A percentile compares a stretch with the other conserved stretches of the same genome.
phyloP scores from a whole-genome alignment of 2,113 vertebrate genomes.

The Anhinga rufa region DNA sequence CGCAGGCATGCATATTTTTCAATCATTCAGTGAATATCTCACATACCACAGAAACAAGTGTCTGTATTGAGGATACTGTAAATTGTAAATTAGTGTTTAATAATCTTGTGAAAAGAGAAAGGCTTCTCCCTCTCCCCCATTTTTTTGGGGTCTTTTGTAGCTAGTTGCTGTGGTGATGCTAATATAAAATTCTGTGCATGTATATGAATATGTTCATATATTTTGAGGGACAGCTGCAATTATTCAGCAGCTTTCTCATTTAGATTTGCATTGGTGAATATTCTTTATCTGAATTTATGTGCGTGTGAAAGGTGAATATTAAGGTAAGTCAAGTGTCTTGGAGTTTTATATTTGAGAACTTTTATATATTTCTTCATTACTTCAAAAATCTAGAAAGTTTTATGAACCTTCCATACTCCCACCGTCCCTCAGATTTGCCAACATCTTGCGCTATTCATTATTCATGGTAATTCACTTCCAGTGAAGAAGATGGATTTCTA shows the following conservation, averaged over 20 bases:
- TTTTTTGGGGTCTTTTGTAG: neutral
- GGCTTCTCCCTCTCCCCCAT: accelerated
- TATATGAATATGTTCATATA: neutral
- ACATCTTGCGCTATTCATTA: neutral
- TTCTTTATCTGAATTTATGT: neutral
- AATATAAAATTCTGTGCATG: neutral
- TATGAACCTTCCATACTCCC: neutral
- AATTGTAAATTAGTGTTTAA: neutral
- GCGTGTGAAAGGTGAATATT: neutral
- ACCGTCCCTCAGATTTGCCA: accelerated
- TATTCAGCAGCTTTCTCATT: neutral
- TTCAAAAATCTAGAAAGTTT: neutral
- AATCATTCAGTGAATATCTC: neutral
- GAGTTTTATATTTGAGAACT: neutral
- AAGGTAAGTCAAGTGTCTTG: neutral
- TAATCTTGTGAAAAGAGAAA: neutral
- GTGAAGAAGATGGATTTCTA: neutral
- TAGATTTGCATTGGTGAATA: neutral
- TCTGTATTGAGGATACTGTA: neutral
- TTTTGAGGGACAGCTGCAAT: neutral
- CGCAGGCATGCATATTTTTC: neutral
- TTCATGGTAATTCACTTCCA: neutral
- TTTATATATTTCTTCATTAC: neutral
- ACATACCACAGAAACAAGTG: neutral
- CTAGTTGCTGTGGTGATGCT: neutral